phyloP scores from a whole-genome alignment of 2,888 invertebrate species.

The Margaritifera margaritifera region DNA sequence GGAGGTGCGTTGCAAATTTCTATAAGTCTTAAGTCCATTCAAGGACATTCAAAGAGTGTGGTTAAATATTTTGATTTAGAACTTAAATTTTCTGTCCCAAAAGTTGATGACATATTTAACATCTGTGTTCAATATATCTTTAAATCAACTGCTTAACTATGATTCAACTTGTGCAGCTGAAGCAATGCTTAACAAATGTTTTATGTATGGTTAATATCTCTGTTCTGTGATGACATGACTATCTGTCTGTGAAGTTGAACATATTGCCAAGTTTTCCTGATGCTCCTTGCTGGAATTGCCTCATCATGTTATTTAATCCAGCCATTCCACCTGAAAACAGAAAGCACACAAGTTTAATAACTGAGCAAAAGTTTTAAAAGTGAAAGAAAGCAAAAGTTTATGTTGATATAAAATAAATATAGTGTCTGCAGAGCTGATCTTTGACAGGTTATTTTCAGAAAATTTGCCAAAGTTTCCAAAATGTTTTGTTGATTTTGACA shows the following conservation, averaged over 20 bases:
- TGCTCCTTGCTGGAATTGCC: conserved; percentile 83
- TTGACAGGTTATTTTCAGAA: no score
- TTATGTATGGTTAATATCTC: not conserved
- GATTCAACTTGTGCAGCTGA: no score
- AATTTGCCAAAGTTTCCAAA: no score
- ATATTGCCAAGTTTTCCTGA: conserved; percentile 69
- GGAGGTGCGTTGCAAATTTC: no score
- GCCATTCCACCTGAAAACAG: conserved; percentile 88
- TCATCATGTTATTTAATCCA: conserved; percentile 98
- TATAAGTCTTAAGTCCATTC: no score
- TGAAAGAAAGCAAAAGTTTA: not conserved
- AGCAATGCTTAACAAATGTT: not conserved
- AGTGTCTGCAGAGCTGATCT: not conserved
- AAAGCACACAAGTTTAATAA: not conserved
- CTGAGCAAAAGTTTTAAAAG: not conserved
- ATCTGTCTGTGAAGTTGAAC: conserved; percentile 50
- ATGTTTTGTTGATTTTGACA: no score
- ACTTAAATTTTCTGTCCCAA: no score
- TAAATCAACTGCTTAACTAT: no score
- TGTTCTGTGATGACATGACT: conserved; percentile 1
- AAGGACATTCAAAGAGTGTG: no score
- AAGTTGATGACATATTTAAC: no score
- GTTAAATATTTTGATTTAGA: no score
- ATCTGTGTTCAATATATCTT: no score
- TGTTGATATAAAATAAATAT: not conserved